Base-by-base conservation (phyloP, 2,113 vertebrate species). In the Amphiprion ocellaris region DNA sequence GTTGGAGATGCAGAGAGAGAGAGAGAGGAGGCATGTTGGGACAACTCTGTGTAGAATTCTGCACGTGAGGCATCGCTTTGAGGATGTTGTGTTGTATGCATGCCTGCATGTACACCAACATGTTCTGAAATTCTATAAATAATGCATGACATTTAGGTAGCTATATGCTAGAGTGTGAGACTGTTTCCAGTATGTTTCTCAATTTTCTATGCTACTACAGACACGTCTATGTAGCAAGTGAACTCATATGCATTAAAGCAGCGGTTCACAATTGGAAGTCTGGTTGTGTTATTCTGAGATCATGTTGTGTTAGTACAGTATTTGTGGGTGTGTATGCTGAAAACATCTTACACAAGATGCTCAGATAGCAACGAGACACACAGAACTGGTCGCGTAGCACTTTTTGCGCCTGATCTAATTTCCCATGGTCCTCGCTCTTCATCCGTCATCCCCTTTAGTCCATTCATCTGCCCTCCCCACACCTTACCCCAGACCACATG, bases 401-500 rank as follows among this genome's bases (percentile, higher is more conserved):
- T 63, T 23, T 14, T 46, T 56, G 39, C 66, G 21, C 68, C 2
- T 59, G n/a, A 10, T 47, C 52, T 19, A 10, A 61, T 65, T 23
- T 54, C 19, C 19, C 55, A 17, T 46, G 16, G 15, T 63, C 59
- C 28, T 70, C 55, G 44, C 52, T 54, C 41, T 56, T 52, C 74
- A 28, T 69, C 55, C 17, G 39, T 60, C 28, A 24, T 82, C 60
- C 60, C 63, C 53, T 79, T 82, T 68, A 50, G 49, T 64, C 59
- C 24, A 50, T 62, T 74, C n/a, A 23, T 76, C 83, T 81, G 67
- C 73, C 71, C 52, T 64, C 75, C 24, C 47, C 58, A 70, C 58
- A 70, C 83, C 78, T 78, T 83, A 67, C 60, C 61, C 52, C 58
- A 46, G 55, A 81, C 77, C 82, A 81, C 30, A 30, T 46, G 75